Percentiles rank a stretch among this genome's conserved stretches.
phyloP scores from a whole-genome alignment of 2,113 vertebrate species.

The Mustelus asterias region DNA sequence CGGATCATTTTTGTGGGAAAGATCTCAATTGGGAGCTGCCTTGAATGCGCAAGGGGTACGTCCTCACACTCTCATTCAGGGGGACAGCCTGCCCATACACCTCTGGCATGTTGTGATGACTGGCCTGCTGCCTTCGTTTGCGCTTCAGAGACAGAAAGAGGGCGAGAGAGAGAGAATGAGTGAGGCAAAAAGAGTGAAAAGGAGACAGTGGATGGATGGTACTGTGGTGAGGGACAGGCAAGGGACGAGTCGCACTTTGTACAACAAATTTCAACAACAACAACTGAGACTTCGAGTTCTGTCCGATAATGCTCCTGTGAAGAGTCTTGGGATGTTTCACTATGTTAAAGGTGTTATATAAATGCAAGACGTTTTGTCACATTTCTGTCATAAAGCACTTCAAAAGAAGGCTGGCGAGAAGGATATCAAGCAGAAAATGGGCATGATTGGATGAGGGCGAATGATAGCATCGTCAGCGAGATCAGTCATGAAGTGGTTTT shows the following conservation, averaged over 20 bases:
- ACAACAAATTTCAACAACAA: background rate
- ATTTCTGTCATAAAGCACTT: background rate
- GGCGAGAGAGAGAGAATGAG: background rate
- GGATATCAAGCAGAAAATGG: background rate
- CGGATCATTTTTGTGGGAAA: background rate
- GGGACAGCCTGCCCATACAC: background rate
- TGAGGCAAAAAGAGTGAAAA: background rate
- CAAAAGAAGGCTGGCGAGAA: background rate
- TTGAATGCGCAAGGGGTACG: background rate
- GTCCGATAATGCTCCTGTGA: background rate
- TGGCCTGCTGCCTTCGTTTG: background rate
- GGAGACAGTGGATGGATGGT: background rate
- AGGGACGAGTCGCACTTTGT: background rate
- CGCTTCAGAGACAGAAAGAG: background rate
- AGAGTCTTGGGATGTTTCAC: background rate
- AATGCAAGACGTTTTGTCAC: background rate
- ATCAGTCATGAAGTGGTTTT: background rate
- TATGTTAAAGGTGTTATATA: background rate
- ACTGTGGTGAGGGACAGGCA: background rate
- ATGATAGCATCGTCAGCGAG: background rate
- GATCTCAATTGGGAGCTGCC: background rate
- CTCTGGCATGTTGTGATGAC: background rate
- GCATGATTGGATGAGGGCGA: background rate
- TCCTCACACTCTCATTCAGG: background rate
- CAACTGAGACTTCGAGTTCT: background rate